phyloP scores from a whole-genome alignment of 1,140 invertebrate genomes.

The Matsumurasca onukii region DNA sequence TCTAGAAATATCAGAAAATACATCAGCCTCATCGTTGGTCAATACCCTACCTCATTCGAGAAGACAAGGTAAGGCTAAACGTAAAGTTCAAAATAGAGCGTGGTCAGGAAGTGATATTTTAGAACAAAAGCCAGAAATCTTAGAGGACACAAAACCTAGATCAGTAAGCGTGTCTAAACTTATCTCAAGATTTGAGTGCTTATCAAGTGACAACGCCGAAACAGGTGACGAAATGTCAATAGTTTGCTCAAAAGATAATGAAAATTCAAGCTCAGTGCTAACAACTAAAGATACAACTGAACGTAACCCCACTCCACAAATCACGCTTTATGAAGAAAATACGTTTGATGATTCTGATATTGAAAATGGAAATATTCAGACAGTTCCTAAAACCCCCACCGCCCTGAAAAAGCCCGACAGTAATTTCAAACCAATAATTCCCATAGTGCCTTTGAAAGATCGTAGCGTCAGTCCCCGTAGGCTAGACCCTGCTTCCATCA shows the following conservation, averaged over 20 bases:
- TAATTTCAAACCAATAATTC: conserved; percentile 35
- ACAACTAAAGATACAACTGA: no score
- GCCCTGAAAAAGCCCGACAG: not conserved
- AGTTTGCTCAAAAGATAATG: no score
- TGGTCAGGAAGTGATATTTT: conserved; percentile 33
- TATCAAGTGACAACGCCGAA: conserved; percentile 5
- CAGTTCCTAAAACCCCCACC: no score
- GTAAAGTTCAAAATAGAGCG: conserved; percentile 29
- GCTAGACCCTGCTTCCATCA: conserved; percentile 36
- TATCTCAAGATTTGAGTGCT: conserved; percentile 39
- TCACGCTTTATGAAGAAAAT: conserved; percentile 19
- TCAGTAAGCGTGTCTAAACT: conserved; percentile 38
- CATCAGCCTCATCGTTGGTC: not conserved
- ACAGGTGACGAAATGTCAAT: no score
- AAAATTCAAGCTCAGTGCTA: no score
- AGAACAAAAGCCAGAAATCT: conserved; percentile 11
- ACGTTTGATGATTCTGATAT: not conserved
- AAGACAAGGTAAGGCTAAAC: conserved; percentile 21
- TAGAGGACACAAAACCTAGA: conserved; percentile 8
- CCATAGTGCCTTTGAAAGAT: conserved; percentile 38
- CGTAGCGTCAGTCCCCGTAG: conserved; percentile 34
- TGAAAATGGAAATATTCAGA: not conserved
- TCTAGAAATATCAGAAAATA: not conserved
- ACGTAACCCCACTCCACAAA: no score
- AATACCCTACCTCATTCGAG: not conserved